phyloP scores from a whole-genome alignment of 2,797 vertebrate species.

The Falco concolor region DNA sequence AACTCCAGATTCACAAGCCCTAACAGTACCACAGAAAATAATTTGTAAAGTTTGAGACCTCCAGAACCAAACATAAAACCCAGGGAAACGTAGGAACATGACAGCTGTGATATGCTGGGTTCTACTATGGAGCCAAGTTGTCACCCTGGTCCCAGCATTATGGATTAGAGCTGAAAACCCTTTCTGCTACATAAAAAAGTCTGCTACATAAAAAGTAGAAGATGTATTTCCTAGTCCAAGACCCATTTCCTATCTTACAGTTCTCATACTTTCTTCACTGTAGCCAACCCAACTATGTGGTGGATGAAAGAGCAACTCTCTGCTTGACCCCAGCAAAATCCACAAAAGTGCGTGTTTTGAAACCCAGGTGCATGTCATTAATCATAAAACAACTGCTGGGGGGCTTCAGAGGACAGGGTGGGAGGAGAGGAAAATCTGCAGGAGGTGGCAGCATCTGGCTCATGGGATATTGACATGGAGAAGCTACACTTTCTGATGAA shows the following conservation, averaged over 20 bases:
- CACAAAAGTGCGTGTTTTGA: neutral
- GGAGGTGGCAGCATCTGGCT: neutral
- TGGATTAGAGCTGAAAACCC: neutral
- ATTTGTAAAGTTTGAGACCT: neutral
- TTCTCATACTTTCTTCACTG: accelerated
- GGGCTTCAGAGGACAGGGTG: neutral
- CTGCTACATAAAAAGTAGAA: neutral
- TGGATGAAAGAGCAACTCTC: neutral
- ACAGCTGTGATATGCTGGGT: neutral
- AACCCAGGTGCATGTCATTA: neutral
- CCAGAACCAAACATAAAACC: neutral
- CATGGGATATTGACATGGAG: neutral
- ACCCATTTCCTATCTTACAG: neutral
- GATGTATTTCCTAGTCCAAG: neutral
- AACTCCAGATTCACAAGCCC: neutral
- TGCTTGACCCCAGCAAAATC: neutral
- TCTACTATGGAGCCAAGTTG: neutral
- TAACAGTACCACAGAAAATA: neutral
- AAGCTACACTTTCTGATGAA: neutral
- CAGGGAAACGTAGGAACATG: accelerated
- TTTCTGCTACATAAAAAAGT: neutral
- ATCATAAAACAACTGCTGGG: neutral
- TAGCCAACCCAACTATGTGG: neutral
- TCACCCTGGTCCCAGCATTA: neutral
- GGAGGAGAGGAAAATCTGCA: neutral